Conservation (phyloP, 2,113 vertebrate species). For the Peromyscus californicus region DNA sequence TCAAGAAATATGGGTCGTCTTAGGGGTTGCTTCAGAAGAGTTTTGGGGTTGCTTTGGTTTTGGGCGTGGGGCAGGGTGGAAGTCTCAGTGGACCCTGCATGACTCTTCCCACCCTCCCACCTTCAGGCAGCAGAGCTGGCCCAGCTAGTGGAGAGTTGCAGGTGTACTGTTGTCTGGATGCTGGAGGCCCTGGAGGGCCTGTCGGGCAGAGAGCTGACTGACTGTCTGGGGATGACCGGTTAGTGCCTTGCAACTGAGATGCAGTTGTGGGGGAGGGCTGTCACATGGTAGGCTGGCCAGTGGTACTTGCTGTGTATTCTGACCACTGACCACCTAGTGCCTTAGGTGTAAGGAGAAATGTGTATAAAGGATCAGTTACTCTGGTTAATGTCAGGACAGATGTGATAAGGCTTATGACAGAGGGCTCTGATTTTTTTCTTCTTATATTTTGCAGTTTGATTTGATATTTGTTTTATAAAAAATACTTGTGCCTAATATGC, state of each 20-base stretch:
- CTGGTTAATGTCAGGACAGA: slow-evolving; percentile 12
- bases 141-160: slow-evolving; percentile 83
- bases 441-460: background rate
- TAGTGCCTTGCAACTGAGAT: slow-evolving; percentile 2
- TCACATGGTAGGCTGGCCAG: background rate
- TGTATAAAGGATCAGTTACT: background rate
- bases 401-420: background rate
- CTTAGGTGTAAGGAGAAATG: background rate
- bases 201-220: slow-evolving; percentile 77
- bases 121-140: slow-evolving; percentile 81
- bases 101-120: background rate
- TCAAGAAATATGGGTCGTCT: background rate
- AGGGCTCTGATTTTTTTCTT: background rate
- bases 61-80: background rate
- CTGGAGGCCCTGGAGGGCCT: slow-evolving; percentile 88
- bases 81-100: background rate
- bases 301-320: background rate
- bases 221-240: slow-evolving; percentile 91
- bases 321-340: background rate
- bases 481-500: slow-evolving; percentile 10
- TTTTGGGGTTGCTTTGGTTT: slow-evolving; percentile 12
- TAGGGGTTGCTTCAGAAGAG: background rate
- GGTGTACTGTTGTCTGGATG: slow-evolving; percentile 85
- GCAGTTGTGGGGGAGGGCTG: background rate
- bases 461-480: slow-evolving; percentile 48